These are phyloP conservation scores for Girardinichthys multiradiatus DNA, from an alignment of 2,113 vertebrate genomes.

Conservation along the genomic window DNA sequence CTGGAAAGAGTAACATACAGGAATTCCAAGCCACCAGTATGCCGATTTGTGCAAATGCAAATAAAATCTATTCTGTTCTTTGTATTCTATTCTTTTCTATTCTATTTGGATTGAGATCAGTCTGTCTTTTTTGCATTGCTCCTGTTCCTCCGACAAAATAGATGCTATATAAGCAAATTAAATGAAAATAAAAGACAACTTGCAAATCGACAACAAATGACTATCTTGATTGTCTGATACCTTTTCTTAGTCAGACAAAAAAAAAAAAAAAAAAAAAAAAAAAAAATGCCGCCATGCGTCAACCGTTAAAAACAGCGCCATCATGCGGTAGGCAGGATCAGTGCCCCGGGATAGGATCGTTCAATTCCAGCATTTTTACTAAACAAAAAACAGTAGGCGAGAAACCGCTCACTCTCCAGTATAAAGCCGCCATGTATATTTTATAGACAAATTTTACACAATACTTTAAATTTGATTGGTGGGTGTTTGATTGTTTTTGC, in stretches of 20 bases:
- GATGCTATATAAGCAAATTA: background rate
- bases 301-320: background rate
- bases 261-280: no score
- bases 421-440: background rate
- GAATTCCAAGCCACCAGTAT: background rate
- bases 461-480: background rate
- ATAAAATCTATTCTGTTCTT: no score
- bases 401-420: no score
- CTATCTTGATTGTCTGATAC: constrained; percentile 7
- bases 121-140: background rate
- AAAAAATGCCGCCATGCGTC: constrained; percentile 34
- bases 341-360: background rate
- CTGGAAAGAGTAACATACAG: background rate
- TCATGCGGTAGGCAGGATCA: background rate
- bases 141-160: background rate
- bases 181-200: no score
- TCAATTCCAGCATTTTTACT: background rate
- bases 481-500: constrained; percentile 30
- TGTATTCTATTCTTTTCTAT: no score
- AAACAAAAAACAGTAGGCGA: background rate
- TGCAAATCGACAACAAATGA: background rate
- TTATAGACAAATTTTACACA: background rate
- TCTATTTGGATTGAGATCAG: background rate
- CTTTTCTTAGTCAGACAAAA: constrained; percentile 12
- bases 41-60: background rate